Conservation (phyloP, 2,113 vertebrate genomes). For the Pelecanoides urinatrix region DNA sequence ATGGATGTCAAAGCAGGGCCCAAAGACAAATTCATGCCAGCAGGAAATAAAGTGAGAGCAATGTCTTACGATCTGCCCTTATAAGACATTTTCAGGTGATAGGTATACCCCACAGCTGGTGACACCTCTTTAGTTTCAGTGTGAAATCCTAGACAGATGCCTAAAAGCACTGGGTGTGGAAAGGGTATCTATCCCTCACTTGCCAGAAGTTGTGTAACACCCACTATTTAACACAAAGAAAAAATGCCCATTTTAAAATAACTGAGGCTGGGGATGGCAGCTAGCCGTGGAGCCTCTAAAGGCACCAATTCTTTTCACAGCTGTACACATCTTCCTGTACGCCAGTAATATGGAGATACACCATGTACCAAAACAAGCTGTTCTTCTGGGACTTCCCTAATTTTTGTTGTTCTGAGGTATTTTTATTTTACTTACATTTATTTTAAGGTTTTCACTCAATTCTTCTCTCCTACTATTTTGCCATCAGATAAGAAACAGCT, state of each 20-base stretch:
- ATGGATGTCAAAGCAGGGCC: not conserved
- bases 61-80: not conserved
- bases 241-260: not conserved
- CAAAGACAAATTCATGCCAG: not conserved
- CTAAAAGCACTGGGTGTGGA: not conserved
- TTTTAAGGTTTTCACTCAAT: not conserved
- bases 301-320: not conserved
- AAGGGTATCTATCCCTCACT: not conserved
- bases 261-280: not conserved
- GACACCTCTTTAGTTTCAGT: not conserved
- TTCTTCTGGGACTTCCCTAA: not conserved
- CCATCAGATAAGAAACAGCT: not conserved
- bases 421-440: not conserved
- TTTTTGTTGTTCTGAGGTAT: not conserved
- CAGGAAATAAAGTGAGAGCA: not conserved
- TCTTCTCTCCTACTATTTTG: not conserved
- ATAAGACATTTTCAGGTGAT: not conserved
- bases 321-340: not conserved
- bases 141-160: not conserved
- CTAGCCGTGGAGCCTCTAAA: not conserved
- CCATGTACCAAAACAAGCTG: not conserved
- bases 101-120: not conserved
- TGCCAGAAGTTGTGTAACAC: not conserved
- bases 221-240: not conserved
- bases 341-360: not conserved